Evolutionary conservation across 2,113 vertebrate species (phyloP).

Genomic region (Cromileptes altivelis): DNA sequence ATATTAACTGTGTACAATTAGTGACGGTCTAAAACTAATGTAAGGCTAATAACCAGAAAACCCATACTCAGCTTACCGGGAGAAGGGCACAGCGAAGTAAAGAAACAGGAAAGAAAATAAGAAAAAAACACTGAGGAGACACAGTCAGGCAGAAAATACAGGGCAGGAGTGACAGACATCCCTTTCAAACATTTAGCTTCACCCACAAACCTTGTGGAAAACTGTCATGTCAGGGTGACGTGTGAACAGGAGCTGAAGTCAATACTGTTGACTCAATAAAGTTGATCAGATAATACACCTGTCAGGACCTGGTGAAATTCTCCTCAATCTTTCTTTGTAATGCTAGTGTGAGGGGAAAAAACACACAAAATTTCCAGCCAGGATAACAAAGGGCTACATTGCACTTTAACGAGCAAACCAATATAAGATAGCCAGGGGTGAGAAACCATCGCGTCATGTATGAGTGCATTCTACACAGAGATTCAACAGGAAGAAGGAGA

Average conservation of each 20-base stretch:
- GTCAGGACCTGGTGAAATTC: conserved; percentile 24
- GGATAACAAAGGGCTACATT: neutral
- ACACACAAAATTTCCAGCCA: neutral
- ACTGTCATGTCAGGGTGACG: conserved; percentile 51
- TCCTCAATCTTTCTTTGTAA: conserved; percentile 33
- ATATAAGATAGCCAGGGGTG: neutral
- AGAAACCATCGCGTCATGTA: too few relatives aligned
- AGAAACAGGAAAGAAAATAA: conserved; percentile 1
- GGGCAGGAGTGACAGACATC: conserved; percentile 24
- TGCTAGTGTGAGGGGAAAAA: neutral
- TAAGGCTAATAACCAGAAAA: conserved; percentile 1
- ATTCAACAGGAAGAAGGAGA: neutral
- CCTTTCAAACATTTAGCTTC: conserved; percentile 48
- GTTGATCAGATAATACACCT: conserved; percentile 56
- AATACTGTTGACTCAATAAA: conserved; percentile 59
- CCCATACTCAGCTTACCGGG: neutral
- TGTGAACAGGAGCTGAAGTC: conserved; percentile 54
- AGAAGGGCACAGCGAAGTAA: neutral
- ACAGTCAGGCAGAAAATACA: conserved; percentile 25
- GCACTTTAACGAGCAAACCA: neutral
- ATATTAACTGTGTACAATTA: conserved; percentile 18
- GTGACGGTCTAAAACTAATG: neutral
- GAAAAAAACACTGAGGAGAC: neutral
- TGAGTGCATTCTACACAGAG: neutral
- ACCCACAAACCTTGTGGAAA: conserved; percentile 40